Conservation (phyloP, 2,113 vertebrate species). For the Sander lucioperca region DNA sequence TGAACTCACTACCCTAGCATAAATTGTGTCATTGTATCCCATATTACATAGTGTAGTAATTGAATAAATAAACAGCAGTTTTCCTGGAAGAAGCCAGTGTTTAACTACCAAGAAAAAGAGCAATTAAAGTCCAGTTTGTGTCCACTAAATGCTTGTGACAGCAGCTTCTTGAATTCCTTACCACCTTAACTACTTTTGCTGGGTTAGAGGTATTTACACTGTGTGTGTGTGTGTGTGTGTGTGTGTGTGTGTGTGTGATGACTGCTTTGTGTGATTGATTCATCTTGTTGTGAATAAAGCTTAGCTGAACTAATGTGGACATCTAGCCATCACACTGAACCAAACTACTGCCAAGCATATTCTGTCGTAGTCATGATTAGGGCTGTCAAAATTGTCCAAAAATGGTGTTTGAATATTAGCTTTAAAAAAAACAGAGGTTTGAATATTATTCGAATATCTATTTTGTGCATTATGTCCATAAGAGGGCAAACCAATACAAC, state of each 20-base stretch:
- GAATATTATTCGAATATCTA: too few relatives aligned
- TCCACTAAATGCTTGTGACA: constrained; percentile 63
- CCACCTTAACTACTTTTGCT: constrained; percentile 47
- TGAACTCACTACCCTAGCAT: neutral
- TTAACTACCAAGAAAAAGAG: constrained; percentile 36
- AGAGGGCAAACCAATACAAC: too few relatives aligned
- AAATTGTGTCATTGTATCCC: neutral
- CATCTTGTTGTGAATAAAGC: too few relatives aligned
- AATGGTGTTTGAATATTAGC: too few relatives aligned
- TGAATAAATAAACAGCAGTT: neutral
- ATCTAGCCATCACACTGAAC: neutral
- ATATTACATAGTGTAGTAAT: neutral
- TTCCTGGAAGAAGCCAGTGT: neutral
- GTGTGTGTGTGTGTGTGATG: too few relatives aligned
- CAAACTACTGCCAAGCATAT: neutral
- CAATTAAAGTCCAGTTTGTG: constrained; percentile 35
- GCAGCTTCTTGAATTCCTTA: constrained; percentile 34
- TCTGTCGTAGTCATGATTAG: constrained; percentile 11
- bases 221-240: neutral
- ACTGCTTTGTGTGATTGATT: neutral
- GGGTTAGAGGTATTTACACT: constrained; percentile 47
- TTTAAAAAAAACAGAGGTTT: too few relatives aligned
- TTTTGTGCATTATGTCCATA: too few relatives aligned
- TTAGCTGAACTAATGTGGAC: neutral
- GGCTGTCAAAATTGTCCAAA: too few relatives aligned